Conservation (phyloP, 2,113 vertebrate species). For the Acinonyx jubatus region DNA sequence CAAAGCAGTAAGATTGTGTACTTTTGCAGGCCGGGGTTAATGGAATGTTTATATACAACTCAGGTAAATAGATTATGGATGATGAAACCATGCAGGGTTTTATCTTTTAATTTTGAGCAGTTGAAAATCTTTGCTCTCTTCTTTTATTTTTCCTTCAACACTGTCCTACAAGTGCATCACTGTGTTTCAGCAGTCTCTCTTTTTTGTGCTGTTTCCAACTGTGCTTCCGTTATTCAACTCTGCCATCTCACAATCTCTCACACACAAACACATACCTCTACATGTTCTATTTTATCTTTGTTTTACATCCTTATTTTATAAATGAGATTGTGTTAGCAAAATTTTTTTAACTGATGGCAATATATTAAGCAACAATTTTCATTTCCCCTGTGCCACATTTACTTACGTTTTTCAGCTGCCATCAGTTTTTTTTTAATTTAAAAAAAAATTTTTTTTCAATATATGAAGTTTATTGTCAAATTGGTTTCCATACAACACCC, state of each 20-base stretch:
- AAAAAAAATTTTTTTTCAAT: too few species aligned
- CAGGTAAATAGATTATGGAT: slow-evolving; percentile 79
- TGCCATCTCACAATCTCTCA: fast-evolving
- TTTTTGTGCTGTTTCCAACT: background rate
- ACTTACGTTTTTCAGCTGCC: background rate
- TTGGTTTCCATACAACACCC: too few species aligned
- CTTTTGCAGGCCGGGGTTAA: slow-evolving; percentile 83
- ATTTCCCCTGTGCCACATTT: background rate
- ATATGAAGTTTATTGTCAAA: too few species aligned
- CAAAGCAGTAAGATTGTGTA: slow-evolving; percentile 85
- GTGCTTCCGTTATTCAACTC: background rate
- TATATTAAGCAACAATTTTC: background rate
- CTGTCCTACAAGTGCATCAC: background rate
- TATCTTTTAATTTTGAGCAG: background rate
- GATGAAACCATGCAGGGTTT: slow-evolving; percentile 78
- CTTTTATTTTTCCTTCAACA: background rate
- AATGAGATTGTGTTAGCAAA: background rate
- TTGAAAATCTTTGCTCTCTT: background rate
- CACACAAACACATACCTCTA: background rate
- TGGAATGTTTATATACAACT: slow-evolving; percentile 83
- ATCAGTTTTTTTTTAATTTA: background rate
- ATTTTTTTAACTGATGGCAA: background rate
- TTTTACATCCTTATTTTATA: background rate
- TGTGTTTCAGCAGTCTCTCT: background rate
- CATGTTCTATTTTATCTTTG: background rate